Evolutionary conservation across 2,797 vertebrate genomes (phyloP).

Genomic region (Eulemur coronatus): DNA sequence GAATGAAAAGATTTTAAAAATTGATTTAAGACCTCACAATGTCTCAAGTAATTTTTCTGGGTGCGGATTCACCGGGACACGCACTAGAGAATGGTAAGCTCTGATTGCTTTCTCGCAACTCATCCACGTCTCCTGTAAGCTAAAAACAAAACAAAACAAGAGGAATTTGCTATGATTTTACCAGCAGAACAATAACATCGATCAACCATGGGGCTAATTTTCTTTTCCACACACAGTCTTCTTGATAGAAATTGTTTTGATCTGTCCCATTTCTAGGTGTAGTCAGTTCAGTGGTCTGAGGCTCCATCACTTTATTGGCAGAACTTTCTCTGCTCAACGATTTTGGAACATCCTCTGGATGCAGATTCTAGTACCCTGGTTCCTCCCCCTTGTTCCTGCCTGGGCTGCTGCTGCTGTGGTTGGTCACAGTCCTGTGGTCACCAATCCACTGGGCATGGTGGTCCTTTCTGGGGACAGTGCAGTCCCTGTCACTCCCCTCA

Average conservation of each 20-base stretch:
- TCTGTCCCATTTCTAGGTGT: not conserved
- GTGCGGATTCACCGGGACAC: not conserved
- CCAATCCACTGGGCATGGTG: not conserved
- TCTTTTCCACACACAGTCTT: not conserved
- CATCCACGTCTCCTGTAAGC: not conserved
- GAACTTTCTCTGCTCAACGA: not conserved
- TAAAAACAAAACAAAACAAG: not conserved
- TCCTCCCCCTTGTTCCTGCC: not conserved
- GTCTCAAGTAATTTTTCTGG: not conserved
- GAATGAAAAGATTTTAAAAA: not conserved
- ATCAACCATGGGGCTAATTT: not conserved
- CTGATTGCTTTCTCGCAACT: not conserved
- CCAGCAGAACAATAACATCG: not conserved
- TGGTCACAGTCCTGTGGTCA: not conserved
- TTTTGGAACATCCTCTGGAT: not conserved
- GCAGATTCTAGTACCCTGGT: not conserved
- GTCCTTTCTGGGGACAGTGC: fast-evolving
- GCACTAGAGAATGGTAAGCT: not conserved
- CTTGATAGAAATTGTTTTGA: not conserved
- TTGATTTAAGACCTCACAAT: not conserved
- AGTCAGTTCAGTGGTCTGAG: not conserved
- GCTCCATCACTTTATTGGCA: no score
- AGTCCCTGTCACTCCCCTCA: not conserved
- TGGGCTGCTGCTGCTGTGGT: not conserved
- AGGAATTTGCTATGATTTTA: not conserved